Percentiles rank a stretch among this genome's conserved stretches.
Conservation (phyloP, 2,888 invertebrate species). For the Acanthopleura granulata region DNA sequence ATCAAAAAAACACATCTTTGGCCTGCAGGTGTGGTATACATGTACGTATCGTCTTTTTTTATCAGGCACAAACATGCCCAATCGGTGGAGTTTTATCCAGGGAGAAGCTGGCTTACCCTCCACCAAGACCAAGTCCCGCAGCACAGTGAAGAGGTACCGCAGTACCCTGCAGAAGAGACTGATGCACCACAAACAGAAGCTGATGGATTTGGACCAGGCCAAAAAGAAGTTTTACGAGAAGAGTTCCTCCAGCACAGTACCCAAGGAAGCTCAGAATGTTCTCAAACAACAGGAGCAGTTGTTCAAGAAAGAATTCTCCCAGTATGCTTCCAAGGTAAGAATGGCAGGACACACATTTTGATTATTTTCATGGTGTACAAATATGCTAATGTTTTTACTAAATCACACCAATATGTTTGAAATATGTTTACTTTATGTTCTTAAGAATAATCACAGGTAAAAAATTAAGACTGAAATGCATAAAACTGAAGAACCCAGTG, state of each 20-base stretch:
- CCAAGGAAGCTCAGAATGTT: slow-evolving; percentile 43
- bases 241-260: slow-evolving; percentile 21
- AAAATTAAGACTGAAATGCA: no score
- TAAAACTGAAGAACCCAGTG: no score
- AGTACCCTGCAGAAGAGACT: slow-evolving; percentile 78
- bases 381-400: background rate
- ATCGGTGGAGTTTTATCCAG: slow-evolving; percentile 92
- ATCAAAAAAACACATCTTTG: no score
- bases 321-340: slow-evolving; percentile 74
- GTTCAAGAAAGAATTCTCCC: slow-evolving; percentile 73
- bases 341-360: no score
- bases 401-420: no score
- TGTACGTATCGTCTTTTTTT: no score
- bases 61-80: slow-evolving; percentile 47
- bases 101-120: slow-evolving; percentile 77
- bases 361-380: background rate
- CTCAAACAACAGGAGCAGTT: slow-evolving; percentile 75
- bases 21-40: no score
- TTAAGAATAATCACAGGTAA: no score
- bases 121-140: slow-evolving; percentile 42
- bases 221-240: slow-evolving; percentile 53
- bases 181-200: slow-evolving; percentile 77
- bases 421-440: no score
- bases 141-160: slow-evolving; percentile 55
- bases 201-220: slow-evolving; percentile 78